Conservation (phyloP, 2,888 invertebrate species). For the Trichogramma dendrolimi region DNA sequence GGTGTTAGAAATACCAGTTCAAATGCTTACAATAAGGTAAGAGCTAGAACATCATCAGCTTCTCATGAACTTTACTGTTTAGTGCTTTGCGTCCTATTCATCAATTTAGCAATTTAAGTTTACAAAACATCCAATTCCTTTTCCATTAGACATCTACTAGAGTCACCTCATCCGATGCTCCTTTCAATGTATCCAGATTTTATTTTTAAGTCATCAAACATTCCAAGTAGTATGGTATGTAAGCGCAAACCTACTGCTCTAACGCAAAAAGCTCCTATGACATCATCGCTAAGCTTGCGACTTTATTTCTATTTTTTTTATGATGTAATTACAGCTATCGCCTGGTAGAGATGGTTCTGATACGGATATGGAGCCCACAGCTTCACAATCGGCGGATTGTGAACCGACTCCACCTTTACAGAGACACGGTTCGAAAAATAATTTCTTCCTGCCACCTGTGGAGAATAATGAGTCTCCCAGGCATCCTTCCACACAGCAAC, state of each 20-base stretch:
- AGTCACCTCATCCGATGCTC: constrained; percentile 31
- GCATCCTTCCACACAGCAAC: constrained; percentile 50
- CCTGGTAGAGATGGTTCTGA: constrained; percentile 80
- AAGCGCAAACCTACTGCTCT: not conserved
- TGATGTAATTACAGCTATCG: constrained; percentile 60
- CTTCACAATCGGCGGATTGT: constrained; percentile 87
- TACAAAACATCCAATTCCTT: constrained; percentile 6
- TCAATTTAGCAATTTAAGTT: constrained; percentile 21
- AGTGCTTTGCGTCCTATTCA: constrained; percentile 2
- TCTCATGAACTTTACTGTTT: constrained; percentile 10
- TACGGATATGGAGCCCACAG: constrained; percentile 82
- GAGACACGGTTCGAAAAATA: constrained; percentile 79
- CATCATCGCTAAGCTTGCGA: no score
- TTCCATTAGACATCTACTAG: constrained; percentile 34
- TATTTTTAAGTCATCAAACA: constrained; percentile 9
- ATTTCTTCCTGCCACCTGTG: constrained; percentile 78
- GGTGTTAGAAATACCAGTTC: constrained; percentile 74
- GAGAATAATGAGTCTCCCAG: constrained; percentile 53
- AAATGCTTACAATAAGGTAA: constrained; percentile 90
- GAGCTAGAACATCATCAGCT: constrained; percentile 47
- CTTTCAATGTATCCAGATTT: constrained; percentile 19
- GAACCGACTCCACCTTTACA: constrained; percentile 85
- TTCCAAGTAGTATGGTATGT: constrained; percentile 2
- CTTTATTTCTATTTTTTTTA: constrained; percentile 11
- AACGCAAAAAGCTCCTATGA: not conserved